These are phyloP conservation scores for Nylanderia fulva DNA, from an alignment of 1,140 invertebrate species.

Conservation along the genomic window DNA sequence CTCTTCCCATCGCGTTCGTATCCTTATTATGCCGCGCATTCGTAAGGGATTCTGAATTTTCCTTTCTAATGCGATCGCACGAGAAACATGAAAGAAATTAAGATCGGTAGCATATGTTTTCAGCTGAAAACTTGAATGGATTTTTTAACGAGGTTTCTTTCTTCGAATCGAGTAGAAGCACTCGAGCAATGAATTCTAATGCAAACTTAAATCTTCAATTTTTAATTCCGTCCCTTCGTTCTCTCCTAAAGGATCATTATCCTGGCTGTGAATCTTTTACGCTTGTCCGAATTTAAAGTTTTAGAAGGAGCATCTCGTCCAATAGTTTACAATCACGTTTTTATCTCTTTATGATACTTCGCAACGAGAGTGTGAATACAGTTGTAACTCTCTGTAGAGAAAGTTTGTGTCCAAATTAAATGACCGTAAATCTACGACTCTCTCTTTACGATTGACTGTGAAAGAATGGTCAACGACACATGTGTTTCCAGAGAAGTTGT, in stretches of 20 bases:
- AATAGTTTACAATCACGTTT: background rate
- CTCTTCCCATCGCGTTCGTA: background rate
- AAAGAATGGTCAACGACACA: background rate
- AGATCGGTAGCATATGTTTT: conserved; percentile 10
- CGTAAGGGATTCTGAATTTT: conserved; percentile 24
- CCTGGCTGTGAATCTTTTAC: too few relatives aligned
- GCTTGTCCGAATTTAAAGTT: background rate
- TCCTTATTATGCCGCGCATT: conserved; percentile 27
- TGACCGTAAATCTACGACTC: conserved; percentile 31
- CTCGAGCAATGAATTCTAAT: conserved; percentile 1
- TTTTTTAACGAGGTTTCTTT: conserved; percentile 23
- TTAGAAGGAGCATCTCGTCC: background rate
- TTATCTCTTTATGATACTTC: background rate
- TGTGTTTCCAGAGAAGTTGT: background rate
- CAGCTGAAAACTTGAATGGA: conserved; percentile 43
- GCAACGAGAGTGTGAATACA: conserved; percentile 22
- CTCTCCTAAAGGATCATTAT: background rate
- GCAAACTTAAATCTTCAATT: background rate
- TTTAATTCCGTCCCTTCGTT: background rate
- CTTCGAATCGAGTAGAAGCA: background rate
- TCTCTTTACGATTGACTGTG: conserved; percentile 21
- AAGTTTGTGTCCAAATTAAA: conserved; percentile 45
- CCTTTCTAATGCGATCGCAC: conserved; percentile 1
- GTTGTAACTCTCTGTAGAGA: conserved; percentile 21
- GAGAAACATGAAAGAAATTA: conserved; percentile 1